phyloP scores from a whole-genome alignment of 2,113 vertebrate genomes.

The Chloropsis cyanopogon region DNA sequence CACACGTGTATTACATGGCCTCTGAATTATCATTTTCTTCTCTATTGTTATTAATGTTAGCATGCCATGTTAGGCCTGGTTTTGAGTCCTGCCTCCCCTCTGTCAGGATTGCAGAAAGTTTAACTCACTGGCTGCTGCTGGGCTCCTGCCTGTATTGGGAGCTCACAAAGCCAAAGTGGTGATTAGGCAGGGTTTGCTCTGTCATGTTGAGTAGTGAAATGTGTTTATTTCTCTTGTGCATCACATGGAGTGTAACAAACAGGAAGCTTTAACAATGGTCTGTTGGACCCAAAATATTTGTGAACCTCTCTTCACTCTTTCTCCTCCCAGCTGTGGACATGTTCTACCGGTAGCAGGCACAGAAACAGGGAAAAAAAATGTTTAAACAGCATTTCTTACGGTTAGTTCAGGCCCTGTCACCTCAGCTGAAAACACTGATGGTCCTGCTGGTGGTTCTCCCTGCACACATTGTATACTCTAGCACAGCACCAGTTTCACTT shows the following conservation, averaged over 20 bases:
- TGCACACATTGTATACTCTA: rapidly evolving
- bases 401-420: background rate
- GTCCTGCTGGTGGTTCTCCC: background rate
- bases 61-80: background rate
- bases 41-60: background rate
- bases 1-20: rapidly evolving
- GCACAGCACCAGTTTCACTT: background rate
- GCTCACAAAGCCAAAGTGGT: background rate
- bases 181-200: background rate
- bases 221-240: background rate
- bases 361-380: background rate
- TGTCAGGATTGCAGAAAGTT: background rate
- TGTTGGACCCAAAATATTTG: background rate
- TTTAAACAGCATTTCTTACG: background rate
- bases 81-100: background rate
- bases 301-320: background rate
- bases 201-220: background rate
- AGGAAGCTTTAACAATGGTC: background rate
- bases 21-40: background rate
- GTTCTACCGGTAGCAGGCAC: background rate
- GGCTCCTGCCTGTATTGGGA: background rate
- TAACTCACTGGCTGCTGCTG: background rate
- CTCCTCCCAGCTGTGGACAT: background rate
- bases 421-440: background rate
- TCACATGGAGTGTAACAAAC: background rate